Evolutionary conservation across 2,888 invertebrate genomes (phyloP), one percentile per base, ranked within the genome.

Genomic region (Drosophila histrio): DNA sequence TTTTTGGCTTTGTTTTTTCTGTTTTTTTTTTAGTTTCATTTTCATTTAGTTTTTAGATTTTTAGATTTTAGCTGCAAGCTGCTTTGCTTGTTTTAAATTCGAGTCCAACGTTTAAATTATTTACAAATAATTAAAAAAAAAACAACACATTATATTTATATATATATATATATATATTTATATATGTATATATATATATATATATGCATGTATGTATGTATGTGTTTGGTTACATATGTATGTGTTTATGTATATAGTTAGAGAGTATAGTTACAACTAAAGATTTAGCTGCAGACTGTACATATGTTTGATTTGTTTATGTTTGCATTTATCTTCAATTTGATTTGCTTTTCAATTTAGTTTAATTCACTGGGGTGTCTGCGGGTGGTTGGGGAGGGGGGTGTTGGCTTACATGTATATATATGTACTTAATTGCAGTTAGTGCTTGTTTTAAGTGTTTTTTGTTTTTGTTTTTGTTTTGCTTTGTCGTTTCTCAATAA

Each of bases 21-120:
- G 36, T 61, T 56, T 57, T 56, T 38, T 24, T 56, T 66, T 65
- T 52, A 30, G 19, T 39, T 32, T 32, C 6, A 24, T 50, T 58
- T 32, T 52, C 8, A 19, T 19, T 52, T n/a, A 17, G 21, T 13
- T 59, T 34, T 43, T 15, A 28, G 54, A n/a, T 64, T 71, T 70
- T 54, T 50, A 56, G 58, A 66, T 71, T 60, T 74, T 63, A 67
- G 79, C 58, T 64, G 82, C 78, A 66, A 73, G 46, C 26, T 74
- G 66, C 75, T 52, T 38, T 64, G 84, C 74, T 70, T 87, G 61
- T 54, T 83, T 83, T 88, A 84, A 84, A 88, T 84, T 84, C 83
- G 83, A 84, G 83, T 84, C 84, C 84, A 88, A 88, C 84, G 66
- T 79, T 79, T 83, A 88, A 83, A 76, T 77, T 88, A 86, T 88